Evolutionary conservation across 1,140 invertebrate species (phyloP).

Genomic region (Aleiodes sp.): DNA sequence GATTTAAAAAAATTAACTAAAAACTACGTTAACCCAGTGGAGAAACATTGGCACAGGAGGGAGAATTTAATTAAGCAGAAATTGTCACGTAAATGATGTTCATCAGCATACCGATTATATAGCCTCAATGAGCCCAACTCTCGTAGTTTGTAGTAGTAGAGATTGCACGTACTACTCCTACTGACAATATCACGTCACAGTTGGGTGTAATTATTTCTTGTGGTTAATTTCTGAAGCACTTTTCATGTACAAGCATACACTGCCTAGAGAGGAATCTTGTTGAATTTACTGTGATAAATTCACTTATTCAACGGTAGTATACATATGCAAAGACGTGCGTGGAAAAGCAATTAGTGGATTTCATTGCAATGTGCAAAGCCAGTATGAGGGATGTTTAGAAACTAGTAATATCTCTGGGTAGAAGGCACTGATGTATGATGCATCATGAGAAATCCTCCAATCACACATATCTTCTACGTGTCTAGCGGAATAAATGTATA

Average conservation of each 20-base stretch:
- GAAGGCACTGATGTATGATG: background rate
- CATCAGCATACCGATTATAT: slow-evolving; percentile 4
- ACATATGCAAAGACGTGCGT: slow-evolving; percentile 19
- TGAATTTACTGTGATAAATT: slow-evolving; percentile 19
- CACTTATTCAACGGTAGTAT: background rate
- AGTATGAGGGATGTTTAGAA: background rate
- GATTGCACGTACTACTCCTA: background rate
- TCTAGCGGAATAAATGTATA: background rate
- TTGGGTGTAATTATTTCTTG: background rate
- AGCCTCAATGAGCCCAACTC: background rate
- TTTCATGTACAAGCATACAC: background rate
- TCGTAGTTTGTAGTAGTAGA: too few relatives aligned
- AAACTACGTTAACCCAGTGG: too few relatives aligned
- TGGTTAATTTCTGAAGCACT: slow-evolving; percentile 9
- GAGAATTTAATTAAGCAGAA: background rate
- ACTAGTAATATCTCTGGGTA: background rate
- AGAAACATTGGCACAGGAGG: too few relatives aligned
- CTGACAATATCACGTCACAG: background rate
- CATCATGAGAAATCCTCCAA: slow-evolving; percentile 8
- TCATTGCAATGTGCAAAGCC: background rate
- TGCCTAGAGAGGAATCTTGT: slow-evolving; percentile 4
- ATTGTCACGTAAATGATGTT: slow-evolving; percentile 3
- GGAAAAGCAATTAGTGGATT: slow-evolving; percentile 27
- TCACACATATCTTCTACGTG: background rate
- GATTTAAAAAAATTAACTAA: too few relatives aligned